Evolutionary conservation across 2,888 invertebrate species (phyloP), one percentile per base, ranked within the genome.

Genomic region (Bombylius major): DNA sequence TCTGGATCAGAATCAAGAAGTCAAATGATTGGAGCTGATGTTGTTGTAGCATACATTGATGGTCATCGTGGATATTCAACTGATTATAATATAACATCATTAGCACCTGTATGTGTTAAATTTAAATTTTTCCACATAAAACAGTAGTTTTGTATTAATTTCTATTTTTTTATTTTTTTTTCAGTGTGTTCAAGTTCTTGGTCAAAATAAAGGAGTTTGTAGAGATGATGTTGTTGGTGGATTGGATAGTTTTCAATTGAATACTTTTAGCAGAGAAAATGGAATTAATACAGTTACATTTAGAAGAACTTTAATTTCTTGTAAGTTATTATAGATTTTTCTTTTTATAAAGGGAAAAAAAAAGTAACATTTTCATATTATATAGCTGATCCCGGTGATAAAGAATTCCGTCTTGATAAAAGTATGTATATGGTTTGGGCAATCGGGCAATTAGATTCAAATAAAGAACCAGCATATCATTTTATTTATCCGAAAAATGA

Each of bases 81-180:
- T 1, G 94, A 94, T 76, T 93, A 92, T 70, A 91, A 91, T 69
- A 81, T 94, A 58, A 87, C 90, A 7, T 90, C 87, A 0, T 74
- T 82, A 63, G 85, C 90, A 51, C 87, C 90, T 52, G 89, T 89
- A 69, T 71, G 56, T 51, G 56, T 51, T 31, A 13, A 33, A 14
- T 31, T 42, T 5, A 33, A 23, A 7, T 5, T 33, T 12, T 47
- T 53, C 23, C 23, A 23, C 23, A 3, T 23, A 23, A 2, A 23
- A 23, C 23, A 23, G 23, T 23, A 14, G 11, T 11, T 53, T 45
- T 53, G 12, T 47, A 46, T 39, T 39, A 45, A 42, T 12, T 51
- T 23, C 51, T 49, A 58, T 13, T 2, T 34, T 11, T 5, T 6
- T 60, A 50, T 54, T 39, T 59, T 67, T 73, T 62, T 70, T 23